These are phyloP conservation scores for Chunga burmeisteri DNA, from an alignment of 2,113 vertebrate genomes.

Conservation along the genomic window DNA sequence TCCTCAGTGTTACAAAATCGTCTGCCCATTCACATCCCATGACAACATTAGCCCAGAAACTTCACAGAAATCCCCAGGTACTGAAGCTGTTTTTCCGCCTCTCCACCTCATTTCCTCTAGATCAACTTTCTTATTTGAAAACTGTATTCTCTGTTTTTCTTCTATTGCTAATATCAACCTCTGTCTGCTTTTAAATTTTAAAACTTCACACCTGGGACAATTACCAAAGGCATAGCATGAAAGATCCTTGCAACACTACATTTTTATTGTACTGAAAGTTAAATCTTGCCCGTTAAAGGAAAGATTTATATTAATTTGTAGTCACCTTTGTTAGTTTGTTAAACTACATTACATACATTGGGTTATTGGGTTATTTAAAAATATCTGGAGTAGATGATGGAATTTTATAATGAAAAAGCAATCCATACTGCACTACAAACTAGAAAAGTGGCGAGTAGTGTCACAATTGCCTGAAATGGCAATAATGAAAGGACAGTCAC, in stretches of 20 bases:
- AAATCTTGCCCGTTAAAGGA: neutral
- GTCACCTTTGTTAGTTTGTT: neutral
- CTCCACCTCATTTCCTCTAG: neutral
- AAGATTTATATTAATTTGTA: neutral
- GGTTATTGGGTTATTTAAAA: neutral
- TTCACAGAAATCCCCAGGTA: neutral
- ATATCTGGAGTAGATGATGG: neutral
- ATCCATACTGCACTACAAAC: neutral
- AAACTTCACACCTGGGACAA: neutral
- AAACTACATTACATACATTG: neutral
- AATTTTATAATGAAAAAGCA: neutral
- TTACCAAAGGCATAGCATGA: neutral
- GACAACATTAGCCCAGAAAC: neutral
- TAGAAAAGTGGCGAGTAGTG: neutral
- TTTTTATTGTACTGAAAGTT: neutral
- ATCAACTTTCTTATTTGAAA: neutral
- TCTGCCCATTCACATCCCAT: neutral
- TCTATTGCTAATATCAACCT: neutral
- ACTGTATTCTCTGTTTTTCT: neutral
- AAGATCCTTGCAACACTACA: neutral
- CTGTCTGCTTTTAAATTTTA: neutral
- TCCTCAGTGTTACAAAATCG: neutral
- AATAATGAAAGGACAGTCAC: neutral
- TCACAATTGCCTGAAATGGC: neutral
- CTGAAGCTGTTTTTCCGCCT: neutral